phyloP scores from a whole-genome alignment of 2,888 invertebrate genomes.

The Nycteola revayana region DNA sequence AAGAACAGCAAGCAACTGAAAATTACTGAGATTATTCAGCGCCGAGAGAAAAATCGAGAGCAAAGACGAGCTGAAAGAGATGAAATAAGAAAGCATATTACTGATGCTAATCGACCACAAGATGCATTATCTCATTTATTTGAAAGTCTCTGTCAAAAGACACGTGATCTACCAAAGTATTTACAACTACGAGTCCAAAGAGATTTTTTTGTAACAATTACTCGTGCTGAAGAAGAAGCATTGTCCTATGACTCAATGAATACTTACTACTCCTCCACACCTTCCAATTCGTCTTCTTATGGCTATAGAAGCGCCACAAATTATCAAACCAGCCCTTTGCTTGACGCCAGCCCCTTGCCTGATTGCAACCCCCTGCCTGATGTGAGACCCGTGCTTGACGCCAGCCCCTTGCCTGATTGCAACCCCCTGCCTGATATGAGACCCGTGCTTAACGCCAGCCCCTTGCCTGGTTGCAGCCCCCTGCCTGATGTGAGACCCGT shows the following conservation, averaged over 20 bases:
- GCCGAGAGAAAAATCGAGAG: conserved; percentile 13
- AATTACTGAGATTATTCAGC: conserved; percentile 6
- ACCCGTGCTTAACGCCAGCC: conserved; percentile 8
- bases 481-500: conserved; percentile 9
- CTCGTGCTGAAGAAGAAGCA: conserved; percentile 10
- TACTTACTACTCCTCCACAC: conserved; percentile 8
- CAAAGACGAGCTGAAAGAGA: conserved; percentile 10
- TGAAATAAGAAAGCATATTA: conserved; percentile 4
- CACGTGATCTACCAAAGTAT: neutral
- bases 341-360: conserved; percentile 11
- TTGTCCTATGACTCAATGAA: conserved; percentile 10
- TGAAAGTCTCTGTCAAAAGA: conserved; percentile 10
- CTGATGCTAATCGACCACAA: neutral
- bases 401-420: conserved; percentile 8
- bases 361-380: conserved; percentile 9
- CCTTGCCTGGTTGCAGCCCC: conserved; percentile 7
- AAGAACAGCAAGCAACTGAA: conserved; percentile 8
- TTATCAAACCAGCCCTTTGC: conserved; percentile 11
- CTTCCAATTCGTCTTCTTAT: conserved; percentile 12
- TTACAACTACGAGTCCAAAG: neutral
- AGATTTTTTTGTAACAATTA: conserved; percentile 10
- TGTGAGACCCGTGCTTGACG: conserved; percentile 9
- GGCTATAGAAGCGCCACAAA: conserved; percentile 9
- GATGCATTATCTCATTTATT: neutral
- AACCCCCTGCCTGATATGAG: conserved; percentile 9